Evolutionary conservation across 2,113 vertebrate species (phyloP).

Genomic region (Cyanoderma ruficeps): DNA sequence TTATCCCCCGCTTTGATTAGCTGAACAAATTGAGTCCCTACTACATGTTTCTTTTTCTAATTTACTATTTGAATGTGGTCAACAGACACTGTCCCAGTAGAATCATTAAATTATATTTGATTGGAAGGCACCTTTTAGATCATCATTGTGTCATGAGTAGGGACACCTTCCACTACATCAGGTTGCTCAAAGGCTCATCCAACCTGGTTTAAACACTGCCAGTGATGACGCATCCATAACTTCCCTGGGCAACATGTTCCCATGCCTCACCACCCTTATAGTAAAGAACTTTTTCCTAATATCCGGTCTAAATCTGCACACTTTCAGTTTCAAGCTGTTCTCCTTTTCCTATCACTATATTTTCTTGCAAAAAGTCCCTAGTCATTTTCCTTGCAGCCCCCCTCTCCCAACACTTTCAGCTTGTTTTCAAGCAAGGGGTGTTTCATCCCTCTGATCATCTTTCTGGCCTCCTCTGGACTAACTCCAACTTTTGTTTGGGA

Average conservation of each 20-base stretch:
- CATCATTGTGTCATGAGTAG: neutral
- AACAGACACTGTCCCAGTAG: neutral
- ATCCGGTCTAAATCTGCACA: neutral
- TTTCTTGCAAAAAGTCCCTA: neutral
- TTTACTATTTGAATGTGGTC: neutral
- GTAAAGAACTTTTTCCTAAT: neutral
- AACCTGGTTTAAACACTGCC: neutral
- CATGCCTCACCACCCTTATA: neutral
- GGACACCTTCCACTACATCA: neutral
- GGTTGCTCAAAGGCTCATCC: neutral
- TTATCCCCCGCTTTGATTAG: neutral
- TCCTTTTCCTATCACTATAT: neutral
- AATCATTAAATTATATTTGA: neutral
- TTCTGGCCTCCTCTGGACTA: neutral
- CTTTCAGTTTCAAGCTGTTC: neutral
- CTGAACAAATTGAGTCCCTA: neutral
- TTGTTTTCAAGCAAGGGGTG: neutral
- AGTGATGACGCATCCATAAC: neutral
- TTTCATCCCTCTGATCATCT: neutral
- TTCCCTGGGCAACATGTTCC: neutral
- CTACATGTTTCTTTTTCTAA: neutral
- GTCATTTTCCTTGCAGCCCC: neutral
- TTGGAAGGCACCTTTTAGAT: neutral
- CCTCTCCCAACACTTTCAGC: neutral
- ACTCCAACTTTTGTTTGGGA: neutral